phyloP scores from a whole-genome alignment of 2,888 invertebrate species.

The Leucophenga montana region DNA sequence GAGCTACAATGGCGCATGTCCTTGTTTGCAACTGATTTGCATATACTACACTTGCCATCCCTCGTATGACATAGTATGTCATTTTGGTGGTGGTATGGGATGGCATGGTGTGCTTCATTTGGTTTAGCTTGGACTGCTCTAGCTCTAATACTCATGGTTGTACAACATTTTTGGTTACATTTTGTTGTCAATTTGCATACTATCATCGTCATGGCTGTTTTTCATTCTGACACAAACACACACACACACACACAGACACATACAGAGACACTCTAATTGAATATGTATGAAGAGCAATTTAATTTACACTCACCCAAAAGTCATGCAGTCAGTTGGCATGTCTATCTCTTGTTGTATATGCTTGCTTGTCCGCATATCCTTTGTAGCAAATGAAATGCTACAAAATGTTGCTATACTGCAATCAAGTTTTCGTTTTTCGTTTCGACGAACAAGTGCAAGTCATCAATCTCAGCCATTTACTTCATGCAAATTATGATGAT shows the following conservation, averaged over 20 bases:
- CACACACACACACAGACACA: conserved; percentile 32
- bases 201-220: conserved; percentile 67
- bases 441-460: conserved; percentile 34
- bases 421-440: conserved; percentile 24
- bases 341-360: conserved; percentile 43
- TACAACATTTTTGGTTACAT: conserved; percentile 19
- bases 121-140: conserved; percentile 12
- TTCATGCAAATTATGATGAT: conserved; percentile 7
- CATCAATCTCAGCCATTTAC: conserved; percentile 50
- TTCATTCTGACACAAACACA: conserved; percentile 48
- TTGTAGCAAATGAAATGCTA: too few relatives aligned
- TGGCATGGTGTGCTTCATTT: neutral
- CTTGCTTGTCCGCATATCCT: conserved; percentile 3
- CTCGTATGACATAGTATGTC: conserved; percentile 44
- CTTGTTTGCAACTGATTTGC: conserved; percentile 44
- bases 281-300: conserved; percentile 66
- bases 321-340: conserved; percentile 67
- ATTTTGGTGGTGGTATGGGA: conserved; percentile 41
- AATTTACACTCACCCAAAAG: conserved; percentile 66
- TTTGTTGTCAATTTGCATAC: conserved; percentile 69
- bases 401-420: too few relatives aligned
- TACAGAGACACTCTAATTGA: conserved; percentile 58
- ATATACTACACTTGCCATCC: conserved; percentile 42
- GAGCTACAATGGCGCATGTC: conserved; percentile 6
- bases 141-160: neutral